Conservation (phyloP, 2,797 vertebrate genomes). For the Okamejei kenojei region DNA sequence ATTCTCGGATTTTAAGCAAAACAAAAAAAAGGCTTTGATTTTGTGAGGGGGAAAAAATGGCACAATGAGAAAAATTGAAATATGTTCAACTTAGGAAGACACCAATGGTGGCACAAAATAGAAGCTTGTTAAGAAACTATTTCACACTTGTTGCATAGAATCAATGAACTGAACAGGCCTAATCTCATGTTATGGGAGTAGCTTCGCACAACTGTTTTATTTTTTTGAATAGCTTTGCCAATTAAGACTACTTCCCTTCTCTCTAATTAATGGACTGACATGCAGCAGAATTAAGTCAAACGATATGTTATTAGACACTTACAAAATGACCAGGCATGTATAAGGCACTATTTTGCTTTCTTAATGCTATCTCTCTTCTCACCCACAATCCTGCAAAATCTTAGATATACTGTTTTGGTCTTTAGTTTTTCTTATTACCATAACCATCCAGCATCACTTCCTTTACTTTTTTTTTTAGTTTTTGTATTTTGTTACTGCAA, state of each 20-base stretch:
- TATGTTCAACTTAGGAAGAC: slow-evolving; percentile 64
- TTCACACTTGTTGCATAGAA: slow-evolving; percentile 71
- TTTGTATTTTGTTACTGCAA: slow-evolving; percentile 57
- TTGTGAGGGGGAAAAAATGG: background rate
- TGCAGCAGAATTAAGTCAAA: slow-evolving; percentile 29
- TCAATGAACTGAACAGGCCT: slow-evolving; percentile 41
- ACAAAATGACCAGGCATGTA: slow-evolving; percentile 53
- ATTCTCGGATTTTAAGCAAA: background rate
- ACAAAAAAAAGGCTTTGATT: background rate
- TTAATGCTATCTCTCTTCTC: slow-evolving; percentile 43
- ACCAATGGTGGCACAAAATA: slow-evolving; percentile 67
- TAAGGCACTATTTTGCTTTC: slow-evolving; percentile 68
- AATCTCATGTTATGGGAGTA: slow-evolving; percentile 9
- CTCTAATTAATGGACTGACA: slow-evolving; percentile 30
- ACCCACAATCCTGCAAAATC: slow-evolving; percentile 43
- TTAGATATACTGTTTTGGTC: slow-evolving; percentile 55
- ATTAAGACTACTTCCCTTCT: slow-evolving; percentile 15
- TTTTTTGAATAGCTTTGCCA: slow-evolving; percentile 17
- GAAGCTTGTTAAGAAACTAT: slow-evolving; percentile 70
- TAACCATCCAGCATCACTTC: slow-evolving; percentile 56
- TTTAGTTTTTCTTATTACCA: slow-evolving; percentile 48
- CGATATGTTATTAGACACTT: slow-evolving; percentile 34
- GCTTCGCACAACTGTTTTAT: slow-evolving; percentile 32
- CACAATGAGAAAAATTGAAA: slow-evolving; percentile 48
- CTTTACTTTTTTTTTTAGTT: slow-evolving; percentile 42